A percentile compares a stretch with the other conserved stretches of the same genome.
Evolutionary conservation across 2,888 invertebrate species (phyloP).

Genomic region (Nomada ferruginata): DNA sequence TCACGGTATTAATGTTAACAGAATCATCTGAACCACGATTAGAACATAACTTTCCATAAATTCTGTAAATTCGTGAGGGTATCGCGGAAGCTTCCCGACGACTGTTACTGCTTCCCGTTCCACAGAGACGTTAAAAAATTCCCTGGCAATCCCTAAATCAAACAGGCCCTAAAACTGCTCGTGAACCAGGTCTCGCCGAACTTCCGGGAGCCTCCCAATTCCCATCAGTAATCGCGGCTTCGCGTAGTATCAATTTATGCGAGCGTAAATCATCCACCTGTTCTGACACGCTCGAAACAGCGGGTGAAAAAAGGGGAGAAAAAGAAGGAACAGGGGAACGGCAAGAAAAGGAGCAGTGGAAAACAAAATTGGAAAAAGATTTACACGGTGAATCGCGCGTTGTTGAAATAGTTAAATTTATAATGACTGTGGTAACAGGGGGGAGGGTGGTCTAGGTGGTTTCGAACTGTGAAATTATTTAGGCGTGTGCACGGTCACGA

Average conservation of each 20-base stretch:
- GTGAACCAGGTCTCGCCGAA: slow-evolving; percentile 41
- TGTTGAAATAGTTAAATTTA: neutral
- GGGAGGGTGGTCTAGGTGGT: neutral
- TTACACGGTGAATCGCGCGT: neutral
- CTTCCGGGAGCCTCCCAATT: slow-evolving; percentile 27
- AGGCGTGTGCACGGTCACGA: slow-evolving; percentile 34
- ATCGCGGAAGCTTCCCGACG: neutral
- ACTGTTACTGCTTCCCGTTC: neutral
- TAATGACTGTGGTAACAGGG: neutral
- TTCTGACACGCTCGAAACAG: neutral
- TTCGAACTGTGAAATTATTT: slow-evolving; percentile 54
- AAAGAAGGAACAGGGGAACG: no score
- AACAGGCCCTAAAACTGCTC: slow-evolving; percentile 38
- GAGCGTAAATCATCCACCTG: slow-evolving; percentile 24
- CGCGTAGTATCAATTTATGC: slow-evolving; percentile 37
- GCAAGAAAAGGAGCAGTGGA: neutral
- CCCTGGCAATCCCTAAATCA: slow-evolving; percentile 42
- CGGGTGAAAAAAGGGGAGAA: neutral
- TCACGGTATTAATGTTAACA: no score
- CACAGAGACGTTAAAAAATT: slow-evolving; percentile 18
- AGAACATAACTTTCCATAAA: no score
- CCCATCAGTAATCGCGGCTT: slow-evolving; percentile 24
- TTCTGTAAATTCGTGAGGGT: neutral
- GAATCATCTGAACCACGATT: no score
- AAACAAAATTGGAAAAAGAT: neutral